Conservation (phyloP, 92 coral and sea anemone genomes). For the Epizoanthus illoricatus region DNA sequence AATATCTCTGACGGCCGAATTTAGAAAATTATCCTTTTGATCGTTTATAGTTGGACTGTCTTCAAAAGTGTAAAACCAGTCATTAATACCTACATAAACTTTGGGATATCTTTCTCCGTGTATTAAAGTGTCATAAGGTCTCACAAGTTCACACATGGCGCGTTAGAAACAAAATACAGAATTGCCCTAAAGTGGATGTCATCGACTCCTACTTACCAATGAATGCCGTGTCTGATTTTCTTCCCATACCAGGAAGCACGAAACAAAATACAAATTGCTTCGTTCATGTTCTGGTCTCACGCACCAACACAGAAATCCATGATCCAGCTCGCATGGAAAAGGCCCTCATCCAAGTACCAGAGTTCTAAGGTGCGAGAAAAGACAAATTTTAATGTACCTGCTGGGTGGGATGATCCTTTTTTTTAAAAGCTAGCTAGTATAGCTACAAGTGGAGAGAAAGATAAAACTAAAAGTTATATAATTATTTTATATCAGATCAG, state of each 20-base stretch:
- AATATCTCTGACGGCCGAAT: neutral
- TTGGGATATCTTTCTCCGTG: too few species aligned
- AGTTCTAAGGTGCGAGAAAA: too few species aligned
- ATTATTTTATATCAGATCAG: too few species aligned
- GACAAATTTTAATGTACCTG: too few species aligned
- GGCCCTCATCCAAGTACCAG: too few species aligned
- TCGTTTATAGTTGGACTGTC: neutral
- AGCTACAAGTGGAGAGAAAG: too few species aligned
- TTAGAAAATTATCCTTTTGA: neutral
- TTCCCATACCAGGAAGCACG: constrained; percentile 20
- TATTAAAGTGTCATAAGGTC: neutral
- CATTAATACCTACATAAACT: neutral
- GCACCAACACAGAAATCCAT: too few species aligned
- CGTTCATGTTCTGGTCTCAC: neutral
- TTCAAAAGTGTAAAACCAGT: neutral
- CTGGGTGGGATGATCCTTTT: too few species aligned
- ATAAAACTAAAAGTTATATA: too few species aligned
- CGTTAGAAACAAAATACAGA: constrained; percentile 3
- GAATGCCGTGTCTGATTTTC: constrained; percentile 2
- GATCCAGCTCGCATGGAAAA: too few species aligned
- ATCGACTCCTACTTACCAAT: constrained; percentile 19
- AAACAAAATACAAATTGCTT: constrained; percentile 4
- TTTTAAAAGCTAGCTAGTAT: too few species aligned
- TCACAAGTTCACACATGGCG: neutral
- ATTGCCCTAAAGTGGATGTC: neutral